These are phyloP conservation scores for Oophaga pumilio DNA, from an alignment of 2,113 vertebrate species.

Conservation along the genomic window DNA sequence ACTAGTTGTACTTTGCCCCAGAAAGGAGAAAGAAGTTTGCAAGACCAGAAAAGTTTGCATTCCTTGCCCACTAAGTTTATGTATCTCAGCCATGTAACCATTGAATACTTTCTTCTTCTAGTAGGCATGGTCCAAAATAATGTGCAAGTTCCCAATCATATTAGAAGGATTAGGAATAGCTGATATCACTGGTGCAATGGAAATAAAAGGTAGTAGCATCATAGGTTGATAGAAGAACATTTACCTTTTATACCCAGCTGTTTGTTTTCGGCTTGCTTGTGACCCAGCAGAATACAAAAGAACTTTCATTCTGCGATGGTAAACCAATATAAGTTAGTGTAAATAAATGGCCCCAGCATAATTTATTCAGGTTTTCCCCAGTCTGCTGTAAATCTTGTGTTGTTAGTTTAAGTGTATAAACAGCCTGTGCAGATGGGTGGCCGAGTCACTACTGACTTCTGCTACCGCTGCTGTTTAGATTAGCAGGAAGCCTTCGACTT, in stretches of 20 bases:
- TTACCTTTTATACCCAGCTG: constrained; percentile 13
- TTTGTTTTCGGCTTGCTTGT: constrained; percentile 33
- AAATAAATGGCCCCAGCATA: constrained; percentile 48
- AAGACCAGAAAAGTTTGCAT: neutral
- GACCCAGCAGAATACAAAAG: constrained; percentile 1
- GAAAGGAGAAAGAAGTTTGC: too few relatives aligned
- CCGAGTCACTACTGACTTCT: constrained; percentile 48
- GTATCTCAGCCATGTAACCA: neutral
- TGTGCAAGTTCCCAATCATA: neutral
- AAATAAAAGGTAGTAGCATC: neutral
- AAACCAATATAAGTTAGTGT: constrained; percentile 47
- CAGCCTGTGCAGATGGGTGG: constrained; percentile 41
- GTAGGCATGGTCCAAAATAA: neutral
- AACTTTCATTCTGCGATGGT: constrained; percentile 53
- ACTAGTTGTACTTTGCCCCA: too few relatives aligned
- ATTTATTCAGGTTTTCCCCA: constrained; percentile 53
- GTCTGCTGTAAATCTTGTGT: constrained; percentile 56
- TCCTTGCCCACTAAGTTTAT: neutral
- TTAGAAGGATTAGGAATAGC: neutral
- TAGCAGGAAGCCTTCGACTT: constrained; percentile 49
- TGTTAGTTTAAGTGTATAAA: constrained; percentile 54
- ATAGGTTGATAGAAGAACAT: neutral
- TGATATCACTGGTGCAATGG: neutral
- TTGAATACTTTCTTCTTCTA: neutral
- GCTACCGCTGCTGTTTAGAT: constrained; percentile 42